A percentile compares a stretch with the other conserved stretches of the same genome.
Evolutionary conservation across 2,888 invertebrate species (phyloP).

Genomic region (Petrolisthes cinctipes): DNA sequence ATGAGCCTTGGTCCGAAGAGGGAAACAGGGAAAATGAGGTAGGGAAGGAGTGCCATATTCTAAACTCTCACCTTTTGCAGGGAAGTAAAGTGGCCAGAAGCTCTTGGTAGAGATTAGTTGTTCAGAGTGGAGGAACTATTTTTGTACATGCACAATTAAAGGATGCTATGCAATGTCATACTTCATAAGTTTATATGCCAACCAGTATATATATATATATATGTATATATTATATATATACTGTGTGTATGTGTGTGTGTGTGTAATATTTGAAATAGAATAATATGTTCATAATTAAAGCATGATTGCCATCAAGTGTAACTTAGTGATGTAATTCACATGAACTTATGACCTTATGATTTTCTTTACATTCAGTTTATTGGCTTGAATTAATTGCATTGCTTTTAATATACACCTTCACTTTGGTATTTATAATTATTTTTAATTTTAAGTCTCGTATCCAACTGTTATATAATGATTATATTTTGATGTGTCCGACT

Average conservation of each 20-base stretch:
- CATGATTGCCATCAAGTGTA: slow-evolving; percentile 3
- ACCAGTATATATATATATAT: not conserved
- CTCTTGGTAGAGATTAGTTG: slow-evolving; percentile 3
- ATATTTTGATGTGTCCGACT: not conserved
- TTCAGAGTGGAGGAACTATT: not conserved
- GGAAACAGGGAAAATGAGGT: not conserved
- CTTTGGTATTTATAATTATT: not conserved
- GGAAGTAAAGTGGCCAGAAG: slow-evolving; percentile 15
- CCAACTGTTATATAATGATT: too few species aligned
- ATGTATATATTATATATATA: not conserved
- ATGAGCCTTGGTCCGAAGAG: not conserved
- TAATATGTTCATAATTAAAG: slow-evolving; percentile 1
- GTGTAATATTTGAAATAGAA: not conserved
- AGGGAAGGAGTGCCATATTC: not conserved
- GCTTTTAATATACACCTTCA: not conserved
- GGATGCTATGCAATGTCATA: not conserved
- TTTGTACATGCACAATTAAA: slow-evolving; percentile 22
- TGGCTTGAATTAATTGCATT: not conserved
- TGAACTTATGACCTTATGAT: slow-evolving; percentile 3
- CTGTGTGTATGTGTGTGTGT: not conserved
- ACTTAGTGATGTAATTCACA: not conserved
- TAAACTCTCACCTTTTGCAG: not conserved
- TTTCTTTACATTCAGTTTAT: not conserved
- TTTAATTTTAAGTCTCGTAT: not conserved
- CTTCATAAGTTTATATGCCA: not conserved